Evolutionary conservation across 35 echinoderm and acorn worm species (phyloP), one percentile per base, ranked within the genome.

Genomic region (Lytechinus pictus): DNA sequence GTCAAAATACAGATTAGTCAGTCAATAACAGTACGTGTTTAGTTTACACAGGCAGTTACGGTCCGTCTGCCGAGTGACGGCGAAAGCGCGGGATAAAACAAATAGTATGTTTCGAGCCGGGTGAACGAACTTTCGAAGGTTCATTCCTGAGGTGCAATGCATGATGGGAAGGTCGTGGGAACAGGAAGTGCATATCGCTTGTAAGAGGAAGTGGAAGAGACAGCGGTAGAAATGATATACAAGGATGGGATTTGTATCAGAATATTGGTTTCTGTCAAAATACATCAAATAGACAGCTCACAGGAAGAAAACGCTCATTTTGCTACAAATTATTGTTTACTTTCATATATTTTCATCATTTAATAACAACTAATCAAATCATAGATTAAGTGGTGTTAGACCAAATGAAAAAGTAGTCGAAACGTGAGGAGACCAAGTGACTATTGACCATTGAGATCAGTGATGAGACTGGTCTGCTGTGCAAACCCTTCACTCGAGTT

Each of bases 11-110:
- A 79, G 66, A 79, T 79, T 79, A 79, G 66, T 16, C 19, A 79
- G 66, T 79, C 66, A 79, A 79, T 79, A 79, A 79, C 66, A 79
- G 19, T 24, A 79, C 66, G 66, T 79, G 66, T 79, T 79, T 79
- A 79, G 66, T 79, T 79, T 79, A 79, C 66, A 79, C 66, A 79
- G 66, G 21, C 66, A 24, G 66, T 79, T 79, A 79, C 66, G 8
- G 21, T 6, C 66, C 66, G 66, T 79, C 66, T 79, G 66, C 66
- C 66, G 66, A 79, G 19, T 79, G 66, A 24, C 19, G 66, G 66
- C 19, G n/a, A 79, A 79, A 79, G 16, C 1, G 16, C 4, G 66
- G n/a, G 4, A 79, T 5, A 79, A 79, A 79, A 79, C 66, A 79
- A 79, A 79, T 79, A 79, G 16, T 19, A 79, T 79, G 66, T 79